A percentile compares a stretch with the other conserved stretches of the same genome.
Evolutionary conservation across 2,113 vertebrate genomes (phyloP).

Genomic region (Rhynchopsitta pachyrhyncha): DNA sequence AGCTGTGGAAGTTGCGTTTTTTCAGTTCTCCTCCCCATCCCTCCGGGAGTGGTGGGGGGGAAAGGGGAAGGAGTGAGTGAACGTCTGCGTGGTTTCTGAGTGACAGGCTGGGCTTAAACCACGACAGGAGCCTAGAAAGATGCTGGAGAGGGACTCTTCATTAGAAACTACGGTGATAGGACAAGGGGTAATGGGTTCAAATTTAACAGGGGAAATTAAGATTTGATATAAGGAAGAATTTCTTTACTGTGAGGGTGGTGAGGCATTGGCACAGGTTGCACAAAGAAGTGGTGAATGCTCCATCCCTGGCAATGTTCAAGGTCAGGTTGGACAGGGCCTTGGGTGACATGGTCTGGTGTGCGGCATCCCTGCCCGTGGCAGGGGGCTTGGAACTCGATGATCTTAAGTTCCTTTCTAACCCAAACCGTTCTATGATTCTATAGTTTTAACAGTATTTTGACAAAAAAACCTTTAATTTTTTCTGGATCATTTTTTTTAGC

Average conservation of each 20-base stretch:
- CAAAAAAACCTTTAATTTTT: background rate
- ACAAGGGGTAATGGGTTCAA: background rate
- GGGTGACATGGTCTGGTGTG: background rate
- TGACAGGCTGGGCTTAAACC: no score
- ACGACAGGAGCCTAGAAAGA: background rate
- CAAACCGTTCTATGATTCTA: background rate
- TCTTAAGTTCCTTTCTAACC: background rate
- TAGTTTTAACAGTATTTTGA: background rate
- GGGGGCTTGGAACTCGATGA: background rate
- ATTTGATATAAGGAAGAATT: background rate
- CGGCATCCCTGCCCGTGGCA: background rate
- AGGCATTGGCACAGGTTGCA: background rate
- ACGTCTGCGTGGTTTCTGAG: no score
- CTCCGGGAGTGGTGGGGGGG: no score
- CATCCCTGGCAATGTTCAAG: background rate
- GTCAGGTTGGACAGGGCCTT: background rate
- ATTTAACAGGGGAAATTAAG: background rate
- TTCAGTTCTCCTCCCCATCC: no score
- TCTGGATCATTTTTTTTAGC: background rate
- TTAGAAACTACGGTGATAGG: background rate
- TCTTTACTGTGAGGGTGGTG: background rate
- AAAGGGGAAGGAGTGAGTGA: no score
- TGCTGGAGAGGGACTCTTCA: background rate
- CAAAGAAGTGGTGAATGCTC: background rate
- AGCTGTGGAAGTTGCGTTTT: no score